phyloP scores from a whole-genome alignment of 2,797 vertebrate species.

The Caiman crocodilus region DNA sequence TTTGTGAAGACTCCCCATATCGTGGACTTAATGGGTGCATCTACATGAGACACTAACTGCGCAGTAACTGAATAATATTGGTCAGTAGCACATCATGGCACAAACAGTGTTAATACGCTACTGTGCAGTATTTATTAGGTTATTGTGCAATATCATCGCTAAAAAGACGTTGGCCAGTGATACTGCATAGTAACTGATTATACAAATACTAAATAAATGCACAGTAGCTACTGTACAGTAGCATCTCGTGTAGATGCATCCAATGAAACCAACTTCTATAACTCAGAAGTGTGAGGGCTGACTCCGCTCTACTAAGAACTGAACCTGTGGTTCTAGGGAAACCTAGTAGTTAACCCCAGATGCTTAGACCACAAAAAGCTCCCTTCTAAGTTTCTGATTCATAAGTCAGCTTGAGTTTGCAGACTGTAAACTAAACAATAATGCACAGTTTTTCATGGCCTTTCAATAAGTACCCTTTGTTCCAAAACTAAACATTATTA shows the following conservation, averaged over 20 bases:
- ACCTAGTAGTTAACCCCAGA: neutral
- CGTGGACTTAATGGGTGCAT: too few species aligned
- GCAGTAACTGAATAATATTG: too few species aligned
- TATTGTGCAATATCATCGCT: too few species aligned
- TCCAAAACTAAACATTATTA: conserved; percentile 37
- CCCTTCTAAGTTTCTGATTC: neutral
- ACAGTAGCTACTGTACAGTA: too few species aligned
- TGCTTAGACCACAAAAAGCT: neutral
- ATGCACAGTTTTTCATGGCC: conserved; percentile 17
- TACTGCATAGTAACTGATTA: too few species aligned
- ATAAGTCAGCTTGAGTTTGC: conserved; percentile 18
- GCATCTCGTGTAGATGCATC: too few species aligned
- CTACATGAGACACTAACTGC: too few species aligned
- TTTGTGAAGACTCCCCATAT: neutral
- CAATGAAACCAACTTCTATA: neutral
- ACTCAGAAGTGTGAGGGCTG: neutral
- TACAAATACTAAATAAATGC: too few species aligned
- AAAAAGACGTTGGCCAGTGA: too few species aligned
- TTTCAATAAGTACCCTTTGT: conserved; percentile 12
- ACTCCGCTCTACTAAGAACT: neutral
- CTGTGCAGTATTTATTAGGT: too few species aligned
- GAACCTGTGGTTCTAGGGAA: neutral
- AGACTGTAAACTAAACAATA: neutral
- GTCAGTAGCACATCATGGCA: too few species aligned
- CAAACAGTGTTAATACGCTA: too few species aligned